Base-by-base conservation (phyloP, 2,888 invertebrate species). In the Eucera pruinosa region DNA sequence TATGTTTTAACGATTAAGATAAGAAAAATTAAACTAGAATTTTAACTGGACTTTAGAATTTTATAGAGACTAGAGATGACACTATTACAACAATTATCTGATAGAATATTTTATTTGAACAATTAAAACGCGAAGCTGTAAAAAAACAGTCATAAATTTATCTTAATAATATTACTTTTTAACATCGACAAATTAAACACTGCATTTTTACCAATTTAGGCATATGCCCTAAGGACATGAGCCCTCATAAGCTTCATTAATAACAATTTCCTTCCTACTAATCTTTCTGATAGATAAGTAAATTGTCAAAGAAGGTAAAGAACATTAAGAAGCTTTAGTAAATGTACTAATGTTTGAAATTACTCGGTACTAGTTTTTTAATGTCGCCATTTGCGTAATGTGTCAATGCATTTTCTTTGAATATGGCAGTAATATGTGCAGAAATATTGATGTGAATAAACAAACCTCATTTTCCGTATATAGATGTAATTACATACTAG, bases 281-380 rank as follows among this genome's bases (percentile, higher is more conserved):
- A 55, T 23, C 36, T 15, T 55, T 55, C 15, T 1, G 23, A 13
- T n/a, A 20, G 23, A 36, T 39, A 55, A 23, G 55, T 15, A 36
- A 55, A 55, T 23, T 39, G 36, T 15, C 20, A 5, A 33, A 18
- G 18, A n/a, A 23, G n/a, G 33, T 2, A 23, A 23, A 2, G 23
- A 2, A 23, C 7, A 23, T 55, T 55, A 55, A 55, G 36, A 3
- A n/a, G 6, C 36, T 55, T n/a, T 36, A 23, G 23, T 23, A 23
- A 9, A 11, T 3, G 55, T 55, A 55, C 15, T 55, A 55, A 39
- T 55, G 36, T 23, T 7, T 36, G 55, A 23, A 23, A 39, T 23
- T 55, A 1, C 3, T 20, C 36, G 36, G 23, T 55, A 15, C 15
- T 15, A 39, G 15, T 23, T 23, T 15, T 54, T 33, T 20, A 20